Evolutionary conservation across 92 coral and sea anemone genomes (phyloP).

Genomic region (Scolanthus callimorphus): DNA sequence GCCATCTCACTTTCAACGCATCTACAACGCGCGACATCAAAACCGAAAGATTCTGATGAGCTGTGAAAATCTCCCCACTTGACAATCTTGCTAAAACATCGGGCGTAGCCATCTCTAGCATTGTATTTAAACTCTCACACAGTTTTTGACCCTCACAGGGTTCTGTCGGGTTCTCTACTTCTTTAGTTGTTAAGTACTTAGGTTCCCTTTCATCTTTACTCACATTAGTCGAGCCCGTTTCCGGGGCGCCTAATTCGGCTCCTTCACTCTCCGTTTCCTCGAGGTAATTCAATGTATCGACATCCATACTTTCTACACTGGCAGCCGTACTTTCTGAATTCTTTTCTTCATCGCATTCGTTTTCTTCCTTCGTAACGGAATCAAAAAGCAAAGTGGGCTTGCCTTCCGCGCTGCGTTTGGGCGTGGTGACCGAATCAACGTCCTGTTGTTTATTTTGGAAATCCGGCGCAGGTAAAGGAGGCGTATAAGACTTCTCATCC

Average conservation of each 20-base stretch:
- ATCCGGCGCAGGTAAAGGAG: conserved; percentile 4
- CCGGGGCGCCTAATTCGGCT: no score
- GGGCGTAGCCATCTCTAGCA: conserved; percentile 50
- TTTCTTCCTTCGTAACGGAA: conserved; percentile 2
- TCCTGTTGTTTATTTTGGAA: not conserved
- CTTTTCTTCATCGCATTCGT: not conserved
- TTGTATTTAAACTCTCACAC: conserved; percentile 41
- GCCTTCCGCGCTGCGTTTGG: conserved; percentile 5
- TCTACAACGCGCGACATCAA: conserved; percentile 53
- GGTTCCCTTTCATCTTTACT: not conserved
- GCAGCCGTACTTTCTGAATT: not conserved
- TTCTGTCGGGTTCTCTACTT: not conserved
- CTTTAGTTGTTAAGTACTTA: not conserved
- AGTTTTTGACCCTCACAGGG: conserved; percentile 28
- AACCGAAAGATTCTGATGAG: conserved; percentile 63
- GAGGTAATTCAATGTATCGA: no score
- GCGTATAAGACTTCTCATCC: conserved; percentile 12
- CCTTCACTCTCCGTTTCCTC: no score
- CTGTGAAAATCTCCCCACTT: conserved; percentile 69
- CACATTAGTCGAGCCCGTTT: no score
- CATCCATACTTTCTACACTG: no score
- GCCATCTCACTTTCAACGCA: conserved; percentile 30
- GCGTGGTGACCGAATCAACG: not conserved
- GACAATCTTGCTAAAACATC: conserved; percentile 54
- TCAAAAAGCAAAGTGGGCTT: conserved; percentile 17